Conservation (phyloP, 1,140 invertebrate genomes). For the Lepidurus arcticus region DNA sequence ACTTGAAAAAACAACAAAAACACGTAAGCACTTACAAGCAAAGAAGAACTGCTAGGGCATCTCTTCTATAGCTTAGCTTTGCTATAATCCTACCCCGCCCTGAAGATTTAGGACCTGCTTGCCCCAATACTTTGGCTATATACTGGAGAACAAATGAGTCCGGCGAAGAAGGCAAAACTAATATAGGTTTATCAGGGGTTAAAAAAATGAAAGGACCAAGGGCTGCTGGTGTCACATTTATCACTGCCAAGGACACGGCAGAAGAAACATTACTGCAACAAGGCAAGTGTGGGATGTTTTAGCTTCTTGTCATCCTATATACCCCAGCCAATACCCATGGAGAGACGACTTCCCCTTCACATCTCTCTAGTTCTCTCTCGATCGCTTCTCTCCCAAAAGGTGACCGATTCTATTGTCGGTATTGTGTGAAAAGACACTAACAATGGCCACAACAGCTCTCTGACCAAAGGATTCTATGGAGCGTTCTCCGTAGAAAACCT, state of each 20-base stretch:
- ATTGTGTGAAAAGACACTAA: too few species aligned
- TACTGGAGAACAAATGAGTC: not conserved
- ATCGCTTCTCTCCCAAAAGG: too few species aligned
- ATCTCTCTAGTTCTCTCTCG: not conserved
- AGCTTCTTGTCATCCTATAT: not conserved
- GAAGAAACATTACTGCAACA: not conserved
- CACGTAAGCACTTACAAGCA: not conserved
- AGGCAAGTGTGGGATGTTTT: slow-evolving; percentile 9
- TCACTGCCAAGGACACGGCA: slow-evolving; percentile 16
- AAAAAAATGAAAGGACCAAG: not conserved
- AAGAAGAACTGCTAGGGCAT: not conserved
- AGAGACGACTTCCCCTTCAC: not conserved
- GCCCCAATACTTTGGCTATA: not conserved
- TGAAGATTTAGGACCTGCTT: not conserved
- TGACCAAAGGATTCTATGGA: too few species aligned
- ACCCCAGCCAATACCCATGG: not conserved
- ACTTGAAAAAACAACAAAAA: not conserved
- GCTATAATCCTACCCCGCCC: not conserved
- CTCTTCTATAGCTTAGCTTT: slow-evolving; percentile 3
- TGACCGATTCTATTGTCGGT: too few species aligned
- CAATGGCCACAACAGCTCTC: too few species aligned
- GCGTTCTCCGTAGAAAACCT: too few species aligned
- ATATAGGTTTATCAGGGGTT: slow-evolving; percentile 1
- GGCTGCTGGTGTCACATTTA: slow-evolving; percentile 14
- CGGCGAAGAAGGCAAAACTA: not conserved